These are phyloP conservation scores for Digitonthophagus gazella DNA, from an alignment of 2,888 invertebrate species.

Conservation along the genomic window DNA sequence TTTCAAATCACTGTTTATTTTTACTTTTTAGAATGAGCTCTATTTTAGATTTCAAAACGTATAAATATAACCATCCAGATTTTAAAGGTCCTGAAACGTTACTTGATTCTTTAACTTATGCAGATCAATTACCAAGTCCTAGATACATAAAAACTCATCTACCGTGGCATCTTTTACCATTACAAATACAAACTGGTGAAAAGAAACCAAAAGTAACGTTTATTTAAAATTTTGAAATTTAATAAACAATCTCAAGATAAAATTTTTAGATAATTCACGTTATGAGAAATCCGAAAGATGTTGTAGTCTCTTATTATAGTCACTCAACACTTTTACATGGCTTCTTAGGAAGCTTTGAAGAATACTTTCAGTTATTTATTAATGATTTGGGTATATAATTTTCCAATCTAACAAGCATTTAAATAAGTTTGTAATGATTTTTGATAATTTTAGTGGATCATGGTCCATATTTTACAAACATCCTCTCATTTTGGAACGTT, in stretches of 20 bases:
- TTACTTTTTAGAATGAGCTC: slow-evolving; percentile 9
- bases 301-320: slow-evolving; percentile 30
- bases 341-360: slow-evolving; percentile 44
- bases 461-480: slow-evolving; percentile 20
- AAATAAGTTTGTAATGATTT: neutral
- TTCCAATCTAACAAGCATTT: neutral
- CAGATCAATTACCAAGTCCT: neutral
- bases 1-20: neutral
- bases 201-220: slow-evolving; percentile 31
- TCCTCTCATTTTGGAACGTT: slow-evolving; percentile 18
- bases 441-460: slow-evolving; percentile 12
- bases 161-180: slow-evolving; percentile 32
- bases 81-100: slow-evolving; percentile 16
- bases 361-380: slow-evolving; percentile 21
- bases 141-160: slow-evolving; percentile 33
- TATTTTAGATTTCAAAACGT: slow-evolving; percentile 21
- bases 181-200: slow-evolving; percentile 39
- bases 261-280: slow-evolving; percentile 33
- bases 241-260: neutral
- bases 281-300: slow-evolving; percentile 32
- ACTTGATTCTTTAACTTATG: slow-evolving; percentile 9
- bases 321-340: slow-evolving; percentile 48
- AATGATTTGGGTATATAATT: slow-evolving; percentile 55
- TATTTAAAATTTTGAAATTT: neutral
- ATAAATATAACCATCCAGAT: slow-evolving; percentile 7